Conservation (phyloP, 2,113 vertebrate species). For the Sminthopsis crassicaudata region DNA sequence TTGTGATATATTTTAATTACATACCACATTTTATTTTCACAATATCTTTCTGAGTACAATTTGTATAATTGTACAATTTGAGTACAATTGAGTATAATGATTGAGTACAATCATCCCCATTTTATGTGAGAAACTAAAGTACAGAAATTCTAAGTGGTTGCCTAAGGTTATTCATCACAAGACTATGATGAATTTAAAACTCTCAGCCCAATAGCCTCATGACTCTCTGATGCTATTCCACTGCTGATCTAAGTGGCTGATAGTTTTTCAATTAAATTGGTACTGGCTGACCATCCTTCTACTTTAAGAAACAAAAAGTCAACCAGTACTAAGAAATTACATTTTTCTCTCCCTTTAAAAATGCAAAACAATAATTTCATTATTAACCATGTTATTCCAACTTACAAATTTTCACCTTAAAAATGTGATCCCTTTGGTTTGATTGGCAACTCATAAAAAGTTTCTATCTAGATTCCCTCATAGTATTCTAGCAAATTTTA, state of each 20-base stretch:
- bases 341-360: conserved; percentile 28
- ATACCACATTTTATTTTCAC: conserved; percentile 15
- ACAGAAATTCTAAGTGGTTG: neutral
- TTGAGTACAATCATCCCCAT: neutral
- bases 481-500: neutral
- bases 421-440: neutral
- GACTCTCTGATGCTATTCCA: conserved; percentile 2
- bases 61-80: no score
- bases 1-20: neutral
- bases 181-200: neutral
- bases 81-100: no score
- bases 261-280: conserved; percentile 38
- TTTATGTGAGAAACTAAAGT: neutral
- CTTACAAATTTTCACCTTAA: conserved; percentile 9
- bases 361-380: neutral
- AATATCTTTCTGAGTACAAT: neutral
- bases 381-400: neutral
- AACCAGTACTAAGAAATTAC: conserved; percentile 10
- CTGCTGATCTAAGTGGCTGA: neutral
- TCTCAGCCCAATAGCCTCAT: conserved; percentile 23
- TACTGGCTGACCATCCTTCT: neutral
- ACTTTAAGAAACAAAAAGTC: conserved; percentile 14
- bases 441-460: neutral
- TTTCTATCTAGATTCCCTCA: neutral
- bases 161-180: neutral